phyloP scores from a whole-genome alignment of 1,140 invertebrate species.

The Halotydeus destructor region DNA sequence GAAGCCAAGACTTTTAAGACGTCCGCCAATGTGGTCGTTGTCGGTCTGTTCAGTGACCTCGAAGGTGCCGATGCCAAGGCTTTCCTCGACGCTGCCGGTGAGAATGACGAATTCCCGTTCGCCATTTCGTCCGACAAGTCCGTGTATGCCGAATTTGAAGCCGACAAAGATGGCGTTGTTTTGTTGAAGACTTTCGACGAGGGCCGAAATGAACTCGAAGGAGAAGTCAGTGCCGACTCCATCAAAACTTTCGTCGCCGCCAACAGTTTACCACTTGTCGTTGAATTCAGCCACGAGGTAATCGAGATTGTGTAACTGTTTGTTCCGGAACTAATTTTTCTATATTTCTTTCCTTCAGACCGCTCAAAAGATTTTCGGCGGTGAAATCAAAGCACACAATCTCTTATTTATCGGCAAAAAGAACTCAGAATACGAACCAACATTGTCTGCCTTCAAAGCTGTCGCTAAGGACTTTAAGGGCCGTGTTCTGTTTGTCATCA shows the following conservation, averaged over 20 bases:
- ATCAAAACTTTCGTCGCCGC: slow-evolving; percentile 63
- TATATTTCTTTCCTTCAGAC: slow-evolving; percentile 29
- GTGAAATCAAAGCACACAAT: slow-evolving; percentile 87
- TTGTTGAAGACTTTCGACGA: slow-evolving; percentile 96
- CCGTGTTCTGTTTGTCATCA: slow-evolving; percentile 76
- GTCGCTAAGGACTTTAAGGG: slow-evolving; percentile 74
- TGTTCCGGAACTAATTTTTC: background rate
- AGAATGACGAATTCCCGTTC: slow-evolving; percentile 70
- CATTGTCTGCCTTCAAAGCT: slow-evolving; percentile 46
- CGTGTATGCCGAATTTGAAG: slow-evolving; percentile 49
- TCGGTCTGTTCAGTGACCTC: slow-evolving; percentile 85
- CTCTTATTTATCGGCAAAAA: slow-evolving; percentile 77
- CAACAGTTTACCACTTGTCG: slow-evolving; percentile 71
- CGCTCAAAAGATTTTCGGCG: slow-evolving; percentile 91
- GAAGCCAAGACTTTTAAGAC: slow-evolving; percentile 65
- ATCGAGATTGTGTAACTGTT: slow-evolving; percentile 7
- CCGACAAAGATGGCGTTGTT: slow-evolving; percentile 46
- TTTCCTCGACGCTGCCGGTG: slow-evolving; percentile 54
- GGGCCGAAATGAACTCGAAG: slow-evolving; percentile 52
- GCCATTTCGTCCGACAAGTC: slow-evolving; percentile 55
- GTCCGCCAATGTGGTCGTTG: slow-evolving; percentile 49
- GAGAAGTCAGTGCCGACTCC: slow-evolving; percentile 38
- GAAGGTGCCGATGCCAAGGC: slow-evolving; percentile 53
- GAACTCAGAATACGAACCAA: slow-evolving; percentile 53
- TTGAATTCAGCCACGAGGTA: slow-evolving; percentile 86